A percentile compares a stretch with the other conserved stretches of the same genome.
These are phyloP conservation scores for Cossypha dichroa DNA, from an alignment of 2,797 vertebrate genomes.

Conservation along the genomic window DNA sequence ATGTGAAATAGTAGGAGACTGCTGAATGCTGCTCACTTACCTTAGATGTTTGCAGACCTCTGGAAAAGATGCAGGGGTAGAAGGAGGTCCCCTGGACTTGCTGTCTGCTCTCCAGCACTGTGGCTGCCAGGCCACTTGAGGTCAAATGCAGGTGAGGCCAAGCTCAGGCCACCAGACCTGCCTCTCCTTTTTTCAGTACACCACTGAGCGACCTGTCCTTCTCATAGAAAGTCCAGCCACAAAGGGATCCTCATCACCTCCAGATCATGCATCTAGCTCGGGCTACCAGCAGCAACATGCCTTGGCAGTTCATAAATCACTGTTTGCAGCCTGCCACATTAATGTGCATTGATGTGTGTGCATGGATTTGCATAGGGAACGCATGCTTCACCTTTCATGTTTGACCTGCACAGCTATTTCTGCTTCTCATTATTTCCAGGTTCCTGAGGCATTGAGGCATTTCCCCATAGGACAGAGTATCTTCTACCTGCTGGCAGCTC, in stretches of 20 bases:
- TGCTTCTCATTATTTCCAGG: neutral
- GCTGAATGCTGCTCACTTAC: neutral
- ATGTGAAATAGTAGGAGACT: neutral
- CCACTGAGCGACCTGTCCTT: neutral
- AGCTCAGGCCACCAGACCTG: neutral
- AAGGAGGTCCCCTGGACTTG: neutral
- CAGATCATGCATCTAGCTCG: neutral
- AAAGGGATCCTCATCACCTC: neutral
- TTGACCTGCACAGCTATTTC: neutral
- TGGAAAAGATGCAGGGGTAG: neutral
- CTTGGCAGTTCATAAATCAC: neutral
- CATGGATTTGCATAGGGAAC: constrained; percentile 23
- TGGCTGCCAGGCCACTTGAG: neutral
- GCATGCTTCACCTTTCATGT: neutral
- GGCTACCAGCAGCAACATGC: neutral
- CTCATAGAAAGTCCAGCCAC: neutral
- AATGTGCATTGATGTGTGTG: neutral
- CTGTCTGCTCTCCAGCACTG: neutral
- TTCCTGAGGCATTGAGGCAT: neutral
- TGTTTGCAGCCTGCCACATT: neutral
- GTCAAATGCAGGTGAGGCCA: neutral
- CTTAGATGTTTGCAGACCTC: neutral
- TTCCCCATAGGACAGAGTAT: neutral
- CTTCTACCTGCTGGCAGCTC: neutral
- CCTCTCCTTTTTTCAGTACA: neutral